phyloP scores from a whole-genome alignment of 2,888 invertebrate genomes.

The Agrilus mali region DNA sequence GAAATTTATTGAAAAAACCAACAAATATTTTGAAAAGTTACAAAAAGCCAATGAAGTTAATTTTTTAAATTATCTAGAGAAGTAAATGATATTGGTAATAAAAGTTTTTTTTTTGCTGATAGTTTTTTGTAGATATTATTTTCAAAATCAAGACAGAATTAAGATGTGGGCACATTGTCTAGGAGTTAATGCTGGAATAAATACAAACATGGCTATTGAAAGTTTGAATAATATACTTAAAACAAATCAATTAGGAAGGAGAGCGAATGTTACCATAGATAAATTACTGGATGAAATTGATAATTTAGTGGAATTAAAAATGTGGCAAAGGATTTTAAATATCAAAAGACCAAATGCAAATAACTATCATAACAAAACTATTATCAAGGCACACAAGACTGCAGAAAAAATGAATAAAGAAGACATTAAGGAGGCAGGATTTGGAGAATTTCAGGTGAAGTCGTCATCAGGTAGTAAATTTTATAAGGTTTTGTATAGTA shows the following conservation, averaged over 20 bases:
- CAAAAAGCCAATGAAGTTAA: too few relatives aligned
- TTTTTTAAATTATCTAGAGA: too few relatives aligned
- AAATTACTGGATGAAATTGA: slow-evolving; percentile 5
- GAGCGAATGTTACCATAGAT: not conserved
- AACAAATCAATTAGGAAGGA: not conserved
- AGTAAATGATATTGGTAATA: too few relatives aligned
- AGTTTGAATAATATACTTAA: not conserved
- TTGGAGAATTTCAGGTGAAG: slow-evolving; percentile 11
- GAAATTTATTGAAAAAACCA: too few relatives aligned
- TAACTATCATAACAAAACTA: slow-evolving; percentile 6
- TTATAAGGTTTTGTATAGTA: not conserved
- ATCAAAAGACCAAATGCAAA: not conserved
- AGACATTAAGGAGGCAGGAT: slow-evolving; percentile 3
- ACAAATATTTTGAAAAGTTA: not conserved
- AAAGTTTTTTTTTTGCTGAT: not conserved
- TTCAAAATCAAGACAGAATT: slow-evolving; percentile 9
- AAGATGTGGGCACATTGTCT: slow-evolving; percentile 14
- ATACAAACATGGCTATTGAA: slow-evolving; percentile 15
- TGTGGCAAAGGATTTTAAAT: slow-evolving; percentile 7
- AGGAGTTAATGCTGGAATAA: slow-evolving; percentile 11
- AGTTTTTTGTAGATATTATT: slow-evolving; percentile 13
- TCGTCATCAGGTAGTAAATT: slow-evolving; percentile 4
- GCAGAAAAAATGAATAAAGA: slow-evolving; percentile 2
- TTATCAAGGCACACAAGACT: slow-evolving; percentile 6
- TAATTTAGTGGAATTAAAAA: slow-evolving; percentile 6